phyloP scores from a whole-genome alignment of 1,140 invertebrate genomes.

The Hylaeus volcanicus region DNA sequence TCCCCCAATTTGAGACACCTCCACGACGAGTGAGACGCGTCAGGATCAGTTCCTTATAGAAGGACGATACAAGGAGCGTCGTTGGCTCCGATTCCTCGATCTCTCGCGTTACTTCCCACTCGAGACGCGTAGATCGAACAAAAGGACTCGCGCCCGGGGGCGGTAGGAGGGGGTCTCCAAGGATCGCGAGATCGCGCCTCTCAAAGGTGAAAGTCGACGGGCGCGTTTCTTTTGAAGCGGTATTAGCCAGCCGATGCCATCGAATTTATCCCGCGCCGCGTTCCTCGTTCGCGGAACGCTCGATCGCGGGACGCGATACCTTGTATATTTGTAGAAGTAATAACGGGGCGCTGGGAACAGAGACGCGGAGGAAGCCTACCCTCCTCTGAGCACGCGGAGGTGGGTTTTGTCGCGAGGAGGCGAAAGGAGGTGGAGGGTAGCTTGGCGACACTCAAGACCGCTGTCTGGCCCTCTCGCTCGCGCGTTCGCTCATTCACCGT shows the following conservation, averaged over 20 bases:
- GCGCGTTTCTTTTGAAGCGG: slow-evolving; percentile 58
- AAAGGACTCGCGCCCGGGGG: neutral
- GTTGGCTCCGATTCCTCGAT: slow-evolving; percentile 30
- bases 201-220: slow-evolving; percentile 46
- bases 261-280: slow-evolving; percentile 50
- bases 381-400: slow-evolving; percentile 43
- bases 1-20: no score
- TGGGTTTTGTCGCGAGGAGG: slow-evolving; percentile 63
- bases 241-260: slow-evolving; percentile 61
- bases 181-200: slow-evolving; percentile 42
- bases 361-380: slow-evolving; percentile 25
- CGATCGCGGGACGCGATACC: slow-evolving; percentile 69
- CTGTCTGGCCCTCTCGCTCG: slow-evolving; percentile 52
- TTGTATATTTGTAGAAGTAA: slow-evolving; percentile 76
- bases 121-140: slow-evolving; percentile 53
- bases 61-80: slow-evolving; percentile 30
- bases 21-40: neutral
- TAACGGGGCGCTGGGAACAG: slow-evolving; percentile 64
- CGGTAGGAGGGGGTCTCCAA: neutral
- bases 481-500: slow-evolving; percentile 28
- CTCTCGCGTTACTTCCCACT: slow-evolving; percentile 59
- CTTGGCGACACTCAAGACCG: slow-evolving; percentile 80
- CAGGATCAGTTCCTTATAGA: slow-evolving; percentile 13
- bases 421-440: slow-evolving; percentile 74
- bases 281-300: slow-evolving; percentile 45